Conservation (phyloP, 2,797 vertebrate genomes). For the Pseudochaenichthys georgianus region DNA sequence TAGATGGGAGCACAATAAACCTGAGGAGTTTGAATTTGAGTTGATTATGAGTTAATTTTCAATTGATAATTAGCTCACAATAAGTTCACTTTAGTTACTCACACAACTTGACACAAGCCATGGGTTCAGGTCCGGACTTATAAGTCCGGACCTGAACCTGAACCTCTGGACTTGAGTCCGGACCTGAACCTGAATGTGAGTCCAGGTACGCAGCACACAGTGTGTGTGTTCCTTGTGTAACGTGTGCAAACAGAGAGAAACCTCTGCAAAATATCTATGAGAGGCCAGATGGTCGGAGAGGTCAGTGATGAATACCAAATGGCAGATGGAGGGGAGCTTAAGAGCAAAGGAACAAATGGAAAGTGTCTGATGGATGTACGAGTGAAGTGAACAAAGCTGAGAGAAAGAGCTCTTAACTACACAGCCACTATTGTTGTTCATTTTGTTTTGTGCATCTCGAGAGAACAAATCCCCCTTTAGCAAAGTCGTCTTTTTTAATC, state of each 20-base stretch:
- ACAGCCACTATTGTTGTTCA: slow-evolving; percentile 19
- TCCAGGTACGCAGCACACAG: too few species aligned
- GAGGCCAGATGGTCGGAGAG: slow-evolving; percentile 15
- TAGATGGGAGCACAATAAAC: too few species aligned
- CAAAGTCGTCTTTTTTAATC: neutral
- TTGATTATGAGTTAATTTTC: too few species aligned
- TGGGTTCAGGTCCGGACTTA: too few species aligned
- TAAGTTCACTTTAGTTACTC: too few species aligned
- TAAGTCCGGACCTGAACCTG: too few species aligned
- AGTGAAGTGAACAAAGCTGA: slow-evolving; percentile 26
- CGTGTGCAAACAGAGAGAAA: slow-evolving; percentile 19
- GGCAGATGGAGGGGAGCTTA: slow-evolving; percentile 28
- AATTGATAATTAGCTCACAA: too few species aligned
- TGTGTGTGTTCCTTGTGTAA: too few species aligned
- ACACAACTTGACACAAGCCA: too few species aligned
- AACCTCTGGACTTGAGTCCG: too few species aligned
- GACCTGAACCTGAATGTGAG: too few species aligned
- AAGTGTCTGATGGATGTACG: slow-evolving; percentile 8
- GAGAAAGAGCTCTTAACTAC: slow-evolving; percentile 41
- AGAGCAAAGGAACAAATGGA: slow-evolving; percentile 28
- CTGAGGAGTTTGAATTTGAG: too few species aligned
- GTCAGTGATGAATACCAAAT: slow-evolving; percentile 53
- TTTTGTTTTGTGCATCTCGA: slow-evolving; percentile 17
- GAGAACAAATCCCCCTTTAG: slow-evolving; percentile 12
- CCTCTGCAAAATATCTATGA: slow-evolving; percentile 23